Evolutionary conservation across 2,888 invertebrate species (phyloP).

Genomic region (Drosophila pseudotakahashii): DNA sequence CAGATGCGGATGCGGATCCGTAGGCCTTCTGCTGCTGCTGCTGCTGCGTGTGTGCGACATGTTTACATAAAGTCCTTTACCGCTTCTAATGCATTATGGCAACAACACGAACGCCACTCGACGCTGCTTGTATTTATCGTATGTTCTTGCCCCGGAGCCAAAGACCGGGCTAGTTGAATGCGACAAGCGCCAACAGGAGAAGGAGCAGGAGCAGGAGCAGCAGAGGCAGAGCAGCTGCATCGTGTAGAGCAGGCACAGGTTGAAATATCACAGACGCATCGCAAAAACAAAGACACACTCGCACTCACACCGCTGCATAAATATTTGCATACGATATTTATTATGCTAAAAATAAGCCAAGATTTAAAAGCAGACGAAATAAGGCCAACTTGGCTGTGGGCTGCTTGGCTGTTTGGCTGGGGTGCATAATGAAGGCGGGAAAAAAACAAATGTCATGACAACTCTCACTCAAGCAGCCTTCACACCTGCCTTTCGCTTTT

Average conservation of each 20-base stretch:
- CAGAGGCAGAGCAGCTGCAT: slow-evolving; percentile 5
- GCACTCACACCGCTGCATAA: slow-evolving; percentile 57
- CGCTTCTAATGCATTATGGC: slow-evolving; percentile 76
- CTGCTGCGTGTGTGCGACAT: slow-evolving; percentile 48
- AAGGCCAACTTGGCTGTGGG: slow-evolving; percentile 65
- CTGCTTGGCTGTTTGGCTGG: no score
- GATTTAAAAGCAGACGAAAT: slow-evolving; percentile 76
- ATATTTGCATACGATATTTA: slow-evolving; percentile 83
- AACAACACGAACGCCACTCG: slow-evolving; percentile 67
- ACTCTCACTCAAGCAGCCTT: slow-evolving; percentile 58
- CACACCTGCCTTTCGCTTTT: slow-evolving; percentile 61
- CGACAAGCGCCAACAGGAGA: slow-evolving; percentile 34
- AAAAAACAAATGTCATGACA: slow-evolving; percentile 75
- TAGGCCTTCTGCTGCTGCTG: slow-evolving; percentile 9
- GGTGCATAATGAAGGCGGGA: slow-evolving; percentile 66
- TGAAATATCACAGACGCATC: slow-evolving; percentile 48
- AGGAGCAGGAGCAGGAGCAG: slow-evolving; percentile 3
- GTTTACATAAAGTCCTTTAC: slow-evolving; percentile 65
- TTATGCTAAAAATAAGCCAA: slow-evolving; percentile 83
- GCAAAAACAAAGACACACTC: slow-evolving; percentile 30
- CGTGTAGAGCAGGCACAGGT: slow-evolving; percentile 13
- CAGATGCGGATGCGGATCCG: slow-evolving; percentile 15
- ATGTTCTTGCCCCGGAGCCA: slow-evolving; percentile 24
- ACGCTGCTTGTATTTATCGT: slow-evolving; percentile 53
- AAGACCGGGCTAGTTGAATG: slow-evolving; percentile 28